Evolutionary conservation across 2,888 invertebrate genomes (phyloP).

Genomic region (Acanthosepion lycidas): DNA sequence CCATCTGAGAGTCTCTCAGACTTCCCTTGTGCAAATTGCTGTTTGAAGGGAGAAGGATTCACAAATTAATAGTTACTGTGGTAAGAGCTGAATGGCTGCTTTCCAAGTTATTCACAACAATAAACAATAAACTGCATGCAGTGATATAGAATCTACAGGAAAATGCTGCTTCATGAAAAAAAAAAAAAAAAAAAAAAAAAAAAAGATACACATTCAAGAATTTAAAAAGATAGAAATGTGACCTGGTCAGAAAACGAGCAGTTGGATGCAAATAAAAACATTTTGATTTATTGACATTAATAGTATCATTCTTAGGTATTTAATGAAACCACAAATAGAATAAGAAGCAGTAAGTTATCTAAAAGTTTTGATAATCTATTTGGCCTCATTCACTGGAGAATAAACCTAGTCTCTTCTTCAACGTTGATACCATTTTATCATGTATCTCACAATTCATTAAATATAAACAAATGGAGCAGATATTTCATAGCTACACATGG

Average conservation of each 20-base stretch:
- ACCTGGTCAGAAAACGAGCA: not conserved
- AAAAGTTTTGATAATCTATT: not conserved
- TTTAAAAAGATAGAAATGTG: not conserved
- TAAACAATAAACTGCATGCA: not conserved
- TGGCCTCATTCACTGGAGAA: not conserved
- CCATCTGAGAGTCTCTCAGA: constrained; percentile 47
- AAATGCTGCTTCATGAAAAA: not conserved
- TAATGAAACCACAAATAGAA: not conserved
- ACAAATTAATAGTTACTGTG: not conserved
- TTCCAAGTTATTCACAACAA: not conserved
- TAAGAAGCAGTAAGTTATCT: not conserved
- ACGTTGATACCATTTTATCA: not conserved
- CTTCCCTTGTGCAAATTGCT: constrained; percentile 48
- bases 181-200: no score
- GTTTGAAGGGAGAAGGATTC: constrained; percentile 37
- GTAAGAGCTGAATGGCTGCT: not conserved
- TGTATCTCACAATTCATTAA: not conserved
- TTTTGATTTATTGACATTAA: not conserved
- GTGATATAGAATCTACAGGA: not conserved
- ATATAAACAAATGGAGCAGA: not conserved
- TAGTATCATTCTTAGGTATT: not conserved
- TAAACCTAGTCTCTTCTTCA: not conserved
- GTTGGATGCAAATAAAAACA: not conserved
- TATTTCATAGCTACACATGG: no score
- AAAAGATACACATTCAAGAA: not conserved